Evolutionary conservation across 2,888 invertebrate species (phyloP), one percentile per base, ranked within the genome.

Genomic region (Sphecodes monilicornis): DNA sequence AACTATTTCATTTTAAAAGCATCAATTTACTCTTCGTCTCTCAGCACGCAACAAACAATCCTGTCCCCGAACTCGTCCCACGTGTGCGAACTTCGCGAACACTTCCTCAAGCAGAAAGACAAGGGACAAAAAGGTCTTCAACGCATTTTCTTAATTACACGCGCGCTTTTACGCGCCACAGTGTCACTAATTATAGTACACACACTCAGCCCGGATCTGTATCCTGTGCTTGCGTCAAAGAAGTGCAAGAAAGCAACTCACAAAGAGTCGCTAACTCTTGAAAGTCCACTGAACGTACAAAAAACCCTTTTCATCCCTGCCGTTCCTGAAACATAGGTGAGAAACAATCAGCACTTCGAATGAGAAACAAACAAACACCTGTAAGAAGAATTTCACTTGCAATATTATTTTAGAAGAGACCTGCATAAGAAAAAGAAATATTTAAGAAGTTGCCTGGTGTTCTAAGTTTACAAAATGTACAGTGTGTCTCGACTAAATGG

Each of bases 81-180:
- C 68, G 39, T 13, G 68, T 39, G 39, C 68, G n/a, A 68, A 68
- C 68, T n/a, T 39, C n/a, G 68, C 68, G 39, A 36, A n/a, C 36
- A n/a, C 68, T 39, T 39, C 39, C 39, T 39, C 68, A 4, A 68
- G 36, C n/a, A 68, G 66, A 39, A 39, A n/a, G 13, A 39, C 68
- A 39, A 39, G 39, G 39, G 36, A 13, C n/a, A 39, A 39, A 26
- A 43, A 70, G 41, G 41, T 6, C 22, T 16, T 41, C 29, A 70
- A 70, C 41, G 70, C 70, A 70, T 43, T 70, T 70, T 70, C 70
- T 43, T 70, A 70, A 70, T 70, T 70, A 70, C 70, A 70, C 70
- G 39, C 26, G 76, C 50, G 29, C 76, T 18, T 54, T 54, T 29
- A 69, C 54, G 22, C 5, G 41, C n/a, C 54, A 22, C 22, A 13